Evolutionary conservation across 2,797 vertebrate genomes (phyloP).

Genomic region (Peromyscus nudipes): DNA sequence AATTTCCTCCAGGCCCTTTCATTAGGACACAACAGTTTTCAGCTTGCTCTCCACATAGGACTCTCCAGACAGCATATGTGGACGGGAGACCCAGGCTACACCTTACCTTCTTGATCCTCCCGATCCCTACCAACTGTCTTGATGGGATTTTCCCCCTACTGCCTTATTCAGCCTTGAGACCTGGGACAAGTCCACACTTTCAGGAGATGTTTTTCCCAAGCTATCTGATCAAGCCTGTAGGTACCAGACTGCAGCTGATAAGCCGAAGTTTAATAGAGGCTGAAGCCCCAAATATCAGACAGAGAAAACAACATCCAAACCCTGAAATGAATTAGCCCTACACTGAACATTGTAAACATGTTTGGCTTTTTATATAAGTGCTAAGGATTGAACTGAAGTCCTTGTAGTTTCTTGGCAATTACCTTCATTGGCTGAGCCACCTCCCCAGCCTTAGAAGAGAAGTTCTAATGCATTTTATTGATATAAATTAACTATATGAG

Average conservation of each 20-base stretch:
- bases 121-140: not conserved
- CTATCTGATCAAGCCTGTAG: not conserved
- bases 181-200: not conserved
- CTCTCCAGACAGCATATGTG: too few species aligned
- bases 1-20: not conserved
- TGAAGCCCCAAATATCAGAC: not conserved
- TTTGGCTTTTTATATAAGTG: not conserved
- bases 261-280: not conserved
- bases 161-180: not conserved
- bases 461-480: not conserved
- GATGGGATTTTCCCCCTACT: too few species aligned
- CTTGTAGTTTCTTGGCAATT: not conserved
- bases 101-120: not conserved
- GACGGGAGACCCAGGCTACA: not conserved
- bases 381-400: not conserved
- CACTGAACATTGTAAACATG: not conserved
- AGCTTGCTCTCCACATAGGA: not conserved
- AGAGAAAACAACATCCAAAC: not conserved
- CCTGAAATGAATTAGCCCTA: not conserved
- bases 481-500: slow-evolving; percentile 30
- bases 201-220: not conserved
- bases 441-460: not conserved
- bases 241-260: not conserved
- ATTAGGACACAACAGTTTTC: not conserved
- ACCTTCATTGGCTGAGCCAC: not conserved